phyloP scores from a whole-genome alignment of 2,888 invertebrate genomes.

The Sphaerophoria rueppellii region DNA sequence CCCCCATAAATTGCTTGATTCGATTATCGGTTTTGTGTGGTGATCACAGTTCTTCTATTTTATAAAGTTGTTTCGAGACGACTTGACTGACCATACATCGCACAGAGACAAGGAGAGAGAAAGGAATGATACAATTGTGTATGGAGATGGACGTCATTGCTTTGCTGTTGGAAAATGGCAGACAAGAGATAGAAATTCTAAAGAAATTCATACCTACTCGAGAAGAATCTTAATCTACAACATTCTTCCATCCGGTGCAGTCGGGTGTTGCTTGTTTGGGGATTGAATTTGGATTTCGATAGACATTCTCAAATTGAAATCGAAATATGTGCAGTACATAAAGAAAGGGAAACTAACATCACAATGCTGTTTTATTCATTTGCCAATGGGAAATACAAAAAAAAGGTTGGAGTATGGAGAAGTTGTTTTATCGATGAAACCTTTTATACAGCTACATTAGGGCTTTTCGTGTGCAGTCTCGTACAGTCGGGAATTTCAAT shows the following conservation, averaged over 20 bases:
- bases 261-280: no score
- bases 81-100: no score
- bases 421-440: slow-evolving; percentile 27
- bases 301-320: slow-evolving; percentile 32
- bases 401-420: background rate
- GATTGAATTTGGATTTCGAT: slow-evolving; percentile 1
- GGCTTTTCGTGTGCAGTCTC: no score
- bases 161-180: no score
- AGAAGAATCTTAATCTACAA: slow-evolving; percentile 60
- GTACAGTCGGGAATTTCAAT: no score
- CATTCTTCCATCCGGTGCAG: background rate
- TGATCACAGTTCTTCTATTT: slow-evolving; percentile 54
- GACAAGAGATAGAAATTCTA: background rate
- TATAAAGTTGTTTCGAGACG: background rate
- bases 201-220: slow-evolving; percentile 47
- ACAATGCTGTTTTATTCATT: slow-evolving; percentile 51
- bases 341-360: slow-evolving; percentile 28
- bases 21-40: slow-evolving; percentile 61
- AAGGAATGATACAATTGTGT: background rate
- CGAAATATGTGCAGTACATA: slow-evolving; percentile 8
- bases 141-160: background rate
- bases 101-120: background rate
- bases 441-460: no score
- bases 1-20: slow-evolving; percentile 72
- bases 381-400: slow-evolving; percentile 18